Percentiles rank a stretch among this genome's conserved stretches.
phyloP scores from a whole-genome alignment of 2,113 vertebrate species.

The Motacilla tschutschensis region DNA sequence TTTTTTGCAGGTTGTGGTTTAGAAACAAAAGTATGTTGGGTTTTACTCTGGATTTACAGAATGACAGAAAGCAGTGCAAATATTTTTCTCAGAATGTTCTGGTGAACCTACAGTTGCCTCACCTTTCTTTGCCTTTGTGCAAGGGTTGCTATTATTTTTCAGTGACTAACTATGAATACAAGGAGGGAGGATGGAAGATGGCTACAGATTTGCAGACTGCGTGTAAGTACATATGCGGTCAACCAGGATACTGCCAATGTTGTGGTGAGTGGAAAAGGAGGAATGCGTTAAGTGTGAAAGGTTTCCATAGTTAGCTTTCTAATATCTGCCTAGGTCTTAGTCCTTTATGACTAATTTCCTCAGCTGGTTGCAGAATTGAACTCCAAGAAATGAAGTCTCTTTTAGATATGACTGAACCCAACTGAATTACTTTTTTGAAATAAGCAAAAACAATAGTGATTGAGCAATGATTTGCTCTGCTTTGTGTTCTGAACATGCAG shows the following conservation, averaged over 20 bases:
- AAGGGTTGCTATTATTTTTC: background rate
- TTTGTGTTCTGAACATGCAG: slow-evolving; percentile 43
- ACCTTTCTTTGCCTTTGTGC: background rate
- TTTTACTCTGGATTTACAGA: background rate
- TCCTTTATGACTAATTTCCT: background rate
- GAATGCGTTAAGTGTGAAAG: background rate
- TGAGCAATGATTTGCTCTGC: slow-evolving; percentile 31
- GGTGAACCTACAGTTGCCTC: background rate
- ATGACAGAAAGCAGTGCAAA: background rate
- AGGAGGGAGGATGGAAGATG: background rate
- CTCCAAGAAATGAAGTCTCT: background rate
- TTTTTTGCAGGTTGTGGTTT: background rate
- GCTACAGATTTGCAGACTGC: background rate
- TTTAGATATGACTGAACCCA: slow-evolving; percentile 35
- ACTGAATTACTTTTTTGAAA: slow-evolving; percentile 26
- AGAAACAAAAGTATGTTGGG: background rate
- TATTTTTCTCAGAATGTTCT: background rate
- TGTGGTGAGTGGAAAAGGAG: background rate
- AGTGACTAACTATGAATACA: background rate
- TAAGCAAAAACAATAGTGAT: slow-evolving; percentile 41
- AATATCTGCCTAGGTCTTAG: background rate
- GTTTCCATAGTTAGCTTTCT: background rate
- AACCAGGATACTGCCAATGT: background rate
- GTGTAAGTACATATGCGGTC: background rate
- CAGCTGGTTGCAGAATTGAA: background rate